Evolutionary conservation across 2,888 invertebrate species (phyloP).

Genomic region (Callyntrura sp.): DNA sequence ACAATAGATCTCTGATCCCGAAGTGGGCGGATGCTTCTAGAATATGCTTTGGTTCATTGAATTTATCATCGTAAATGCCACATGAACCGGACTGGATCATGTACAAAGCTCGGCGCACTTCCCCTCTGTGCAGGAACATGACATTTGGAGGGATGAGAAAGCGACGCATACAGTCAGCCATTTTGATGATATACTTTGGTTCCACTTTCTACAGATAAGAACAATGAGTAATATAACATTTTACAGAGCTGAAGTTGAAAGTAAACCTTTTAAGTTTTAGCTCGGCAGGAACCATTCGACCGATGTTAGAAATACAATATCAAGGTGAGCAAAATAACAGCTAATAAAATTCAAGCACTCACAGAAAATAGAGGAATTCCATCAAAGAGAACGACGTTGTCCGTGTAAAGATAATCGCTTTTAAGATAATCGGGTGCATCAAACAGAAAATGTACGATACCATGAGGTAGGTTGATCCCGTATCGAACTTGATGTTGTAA

Average conservation of each 20-base stretch:
- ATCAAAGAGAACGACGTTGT: slow-evolving; percentile 70
- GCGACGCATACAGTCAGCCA: slow-evolving; percentile 78
- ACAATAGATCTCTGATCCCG: slow-evolving; percentile 77
- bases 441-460: slow-evolving; percentile 68
- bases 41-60: slow-evolving; percentile 32
- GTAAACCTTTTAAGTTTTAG: too few relatives aligned
- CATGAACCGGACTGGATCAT: slow-evolving; percentile 79
- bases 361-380: slow-evolving; percentile 78
- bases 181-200: slow-evolving; percentile 70
- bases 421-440: slow-evolving; percentile 75
- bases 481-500: slow-evolving; percentile 63
- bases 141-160: slow-evolving; percentile 81
- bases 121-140: slow-evolving; percentile 80
- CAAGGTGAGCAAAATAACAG: too few relatives aligned
- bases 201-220: slow-evolving; percentile 72
- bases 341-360: not conserved
- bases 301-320: too few relatives aligned
- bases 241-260: too few relatives aligned
- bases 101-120: slow-evolving; percentile 82
- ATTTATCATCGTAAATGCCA: slow-evolving; percentile 74
- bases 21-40: slow-evolving; percentile 77
- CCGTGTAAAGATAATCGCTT: slow-evolving; percentile 73
- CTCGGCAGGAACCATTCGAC: too few relatives aligned
- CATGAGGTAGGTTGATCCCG: slow-evolving; percentile 71
- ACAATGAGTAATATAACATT: too few relatives aligned